phyloP scores from a whole-genome alignment of 1,140 invertebrate genomes.

The Luehdorfia chinensis region DNA sequence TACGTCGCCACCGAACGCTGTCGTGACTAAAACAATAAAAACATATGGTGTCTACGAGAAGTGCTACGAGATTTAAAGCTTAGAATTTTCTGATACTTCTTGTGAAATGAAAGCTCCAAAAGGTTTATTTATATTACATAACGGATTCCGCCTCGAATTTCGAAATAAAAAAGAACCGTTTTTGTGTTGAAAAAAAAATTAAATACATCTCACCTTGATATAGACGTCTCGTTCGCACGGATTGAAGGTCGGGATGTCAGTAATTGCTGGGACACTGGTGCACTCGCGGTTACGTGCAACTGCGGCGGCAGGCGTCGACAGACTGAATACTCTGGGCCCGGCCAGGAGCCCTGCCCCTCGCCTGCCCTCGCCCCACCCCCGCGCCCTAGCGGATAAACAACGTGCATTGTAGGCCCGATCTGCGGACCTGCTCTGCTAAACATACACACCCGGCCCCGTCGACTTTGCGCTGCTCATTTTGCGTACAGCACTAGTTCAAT shows the following conservation, averaged over 20 bases:
- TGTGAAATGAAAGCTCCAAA: background rate
- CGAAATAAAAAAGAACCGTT: constrained; percentile 1
- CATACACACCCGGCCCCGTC: constrained; percentile 4
- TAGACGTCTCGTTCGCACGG: constrained; percentile 69
- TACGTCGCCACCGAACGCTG: constrained; percentile 5
- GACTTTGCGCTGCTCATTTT: constrained; percentile 10
- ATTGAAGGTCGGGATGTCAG: constrained; percentile 67
- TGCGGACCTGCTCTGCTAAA: constrained; percentile 60
- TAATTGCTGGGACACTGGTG: constrained; percentile 43
- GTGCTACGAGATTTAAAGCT: constrained; percentile 5
- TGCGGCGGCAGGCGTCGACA: constrained; percentile 53
- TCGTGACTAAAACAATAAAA: constrained; percentile 12
- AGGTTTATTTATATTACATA: constrained; percentile 23
- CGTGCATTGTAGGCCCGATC: constrained; percentile 72
- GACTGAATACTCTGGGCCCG: constrained; percentile 63
- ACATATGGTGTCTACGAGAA: constrained; percentile 10
- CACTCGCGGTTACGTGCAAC: constrained; percentile 55
- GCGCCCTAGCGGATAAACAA: constrained; percentile 71
- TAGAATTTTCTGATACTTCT: background rate
- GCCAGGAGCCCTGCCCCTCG: constrained; percentile 59
- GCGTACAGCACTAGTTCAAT: constrained; percentile 6
- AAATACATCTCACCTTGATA: constrained; percentile 60
- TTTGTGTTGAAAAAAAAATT: constrained; percentile 21
- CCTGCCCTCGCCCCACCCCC: constrained; percentile 37
- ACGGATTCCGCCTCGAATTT: background rate